Percentiles rank a stretch among this genome's conserved stretches.
phyloP scores from a whole-genome alignment of 2,113 vertebrate species.

The Dasyprocta punctata region DNA sequence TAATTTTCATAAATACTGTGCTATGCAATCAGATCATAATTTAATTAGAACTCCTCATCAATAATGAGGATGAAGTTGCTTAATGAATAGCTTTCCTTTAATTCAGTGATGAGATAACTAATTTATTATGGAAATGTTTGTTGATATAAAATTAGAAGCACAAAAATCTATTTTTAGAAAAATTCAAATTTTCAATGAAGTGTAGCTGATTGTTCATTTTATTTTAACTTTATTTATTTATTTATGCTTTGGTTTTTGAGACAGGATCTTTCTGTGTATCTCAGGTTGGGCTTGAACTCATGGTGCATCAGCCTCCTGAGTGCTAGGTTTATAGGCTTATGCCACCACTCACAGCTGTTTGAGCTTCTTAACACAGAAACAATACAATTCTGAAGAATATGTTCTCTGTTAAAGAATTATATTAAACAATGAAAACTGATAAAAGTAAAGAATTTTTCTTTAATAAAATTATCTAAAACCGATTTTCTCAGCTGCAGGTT shows the following conservation, averaged over 20 bases:
- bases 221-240: neutral
- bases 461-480: constrained; percentile 28
- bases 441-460: neutral
- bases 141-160: constrained; percentile 51
- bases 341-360: neutral
- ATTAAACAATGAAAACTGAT: neutral
- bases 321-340: neutral
- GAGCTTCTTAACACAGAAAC: neutral
- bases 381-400: constrained; percentile 43
- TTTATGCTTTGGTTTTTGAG: neutral
- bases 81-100: constrained; percentile 57
- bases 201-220: neutral
- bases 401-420: neutral
- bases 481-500: neutral
- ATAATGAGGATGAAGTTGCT: constrained; percentile 29
- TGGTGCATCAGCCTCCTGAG: neutral
- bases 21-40: constrained; percentile 75
- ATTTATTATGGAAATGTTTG: constrained; percentile 56
- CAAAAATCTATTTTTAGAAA: neutral
- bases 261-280: neutral
- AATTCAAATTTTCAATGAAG: constrained; percentile 25
- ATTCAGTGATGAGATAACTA: constrained; percentile 47
- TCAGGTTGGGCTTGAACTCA: neutral
- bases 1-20: constrained; percentile 66
- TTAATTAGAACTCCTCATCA: constrained; percentile 72